phyloP scores from a whole-genome alignment of 2,797 vertebrate genomes.

The Malacoraja senta region DNA sequence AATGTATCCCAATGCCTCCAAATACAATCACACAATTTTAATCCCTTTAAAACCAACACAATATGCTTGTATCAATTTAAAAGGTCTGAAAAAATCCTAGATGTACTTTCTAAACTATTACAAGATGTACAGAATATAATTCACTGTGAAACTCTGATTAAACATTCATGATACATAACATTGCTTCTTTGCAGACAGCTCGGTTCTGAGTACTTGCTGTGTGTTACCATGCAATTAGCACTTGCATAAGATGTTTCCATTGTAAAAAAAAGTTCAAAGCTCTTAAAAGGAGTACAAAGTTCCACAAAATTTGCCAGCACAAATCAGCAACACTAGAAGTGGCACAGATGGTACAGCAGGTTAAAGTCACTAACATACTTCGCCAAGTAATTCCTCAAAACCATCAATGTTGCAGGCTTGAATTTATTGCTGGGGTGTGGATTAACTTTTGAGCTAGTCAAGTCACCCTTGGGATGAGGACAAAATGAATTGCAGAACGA shows the following conservation, averaged over 20 bases:
- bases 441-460: neutral
- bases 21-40: neutral
- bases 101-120: neutral
- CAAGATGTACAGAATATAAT: neutral
- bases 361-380: neutral
- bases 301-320: neutral
- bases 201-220: neutral
- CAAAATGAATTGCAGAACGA: neutral
- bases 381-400: neutral
- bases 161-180: neutral
- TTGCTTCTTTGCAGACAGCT: neutral
- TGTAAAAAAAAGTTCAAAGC: neutral
- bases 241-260: neutral
- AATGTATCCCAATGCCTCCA: neutral
- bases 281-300: neutral
- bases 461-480: neutral
- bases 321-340: neutral
- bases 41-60: neutral
- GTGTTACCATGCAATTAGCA: neutral
- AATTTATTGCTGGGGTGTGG: too few species aligned
- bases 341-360: neutral
- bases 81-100: neutral
- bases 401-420: neutral
- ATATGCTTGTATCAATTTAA: neutral
- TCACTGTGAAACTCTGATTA: neutral